Percentiles rank a stretch among this genome's conserved stretches.
These are phyloP conservation scores for Heliothis peltigera DNA, from an alignment of 2,888 invertebrate species.

Conservation along the genomic window DNA sequence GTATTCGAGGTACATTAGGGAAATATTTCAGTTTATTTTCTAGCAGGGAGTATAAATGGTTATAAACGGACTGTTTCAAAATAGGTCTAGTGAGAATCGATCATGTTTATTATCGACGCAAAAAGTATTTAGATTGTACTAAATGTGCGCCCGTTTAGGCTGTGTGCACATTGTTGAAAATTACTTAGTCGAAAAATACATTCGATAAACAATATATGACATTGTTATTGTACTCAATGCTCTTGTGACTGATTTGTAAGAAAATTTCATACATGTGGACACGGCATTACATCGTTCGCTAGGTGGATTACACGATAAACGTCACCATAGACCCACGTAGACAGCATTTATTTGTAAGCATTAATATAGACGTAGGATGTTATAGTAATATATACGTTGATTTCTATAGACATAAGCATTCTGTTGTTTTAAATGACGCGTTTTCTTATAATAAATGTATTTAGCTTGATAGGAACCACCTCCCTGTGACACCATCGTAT, in stretches of 20 bases:
- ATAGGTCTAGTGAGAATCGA: neutral
- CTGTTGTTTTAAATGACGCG: slow-evolving; percentile 80
- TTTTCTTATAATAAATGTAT: slow-evolving; percentile 72
- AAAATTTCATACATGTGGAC: slow-evolving; percentile 11
- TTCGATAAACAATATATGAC: slow-evolving; percentile 33
- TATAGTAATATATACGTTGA: slow-evolving; percentile 90
- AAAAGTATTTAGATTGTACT: neutral
- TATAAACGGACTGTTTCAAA: neutral
- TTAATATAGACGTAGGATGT: slow-evolving; percentile 86
- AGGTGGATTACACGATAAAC: slow-evolving; percentile 37
- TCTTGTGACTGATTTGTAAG: slow-evolving; percentile 3
- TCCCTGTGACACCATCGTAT: slow-evolving; percentile 60
- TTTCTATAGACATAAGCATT: slow-evolving; percentile 86
- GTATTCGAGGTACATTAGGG: neutral
- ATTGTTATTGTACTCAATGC: slow-evolving; percentile 14
- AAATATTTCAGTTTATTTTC: slow-evolving; percentile 1
- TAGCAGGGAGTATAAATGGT: neutral
- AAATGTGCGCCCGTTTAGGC: slow-evolving; percentile 43
- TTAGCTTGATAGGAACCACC: slow-evolving; percentile 56
- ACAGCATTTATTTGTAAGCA: slow-evolving; percentile 88
- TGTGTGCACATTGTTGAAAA: slow-evolving; percentile 15
- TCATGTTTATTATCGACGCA: neutral
- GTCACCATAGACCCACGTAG: slow-evolving; percentile 77
- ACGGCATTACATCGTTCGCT: slow-evolving; percentile 18
- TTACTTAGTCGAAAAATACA: slow-evolving; percentile 22